Percentiles rank a stretch among this genome's conserved stretches.
These are phyloP conservation scores for Pseudochaenichthys georgianus DNA, from an alignment of 2,797 vertebrate species.

Conservation along the genomic window DNA sequence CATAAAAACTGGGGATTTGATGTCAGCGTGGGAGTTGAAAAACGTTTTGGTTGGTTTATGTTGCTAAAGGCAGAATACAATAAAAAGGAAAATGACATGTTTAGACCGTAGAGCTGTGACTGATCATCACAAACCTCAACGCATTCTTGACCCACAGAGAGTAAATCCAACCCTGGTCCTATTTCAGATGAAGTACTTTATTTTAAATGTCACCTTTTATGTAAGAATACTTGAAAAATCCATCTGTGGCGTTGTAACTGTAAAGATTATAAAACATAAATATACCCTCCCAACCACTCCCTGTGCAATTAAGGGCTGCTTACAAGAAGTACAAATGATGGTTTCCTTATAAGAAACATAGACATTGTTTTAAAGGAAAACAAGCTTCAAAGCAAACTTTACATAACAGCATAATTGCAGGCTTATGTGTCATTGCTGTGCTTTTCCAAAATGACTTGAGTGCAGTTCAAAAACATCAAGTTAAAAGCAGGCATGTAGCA, in stretches of 20 bases:
- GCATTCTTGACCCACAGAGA: not conserved
- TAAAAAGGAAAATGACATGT: not conserved
- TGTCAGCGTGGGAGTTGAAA: not conserved
- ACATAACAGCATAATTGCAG: conserved; percentile 42
- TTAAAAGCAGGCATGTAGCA: conserved; percentile 6
- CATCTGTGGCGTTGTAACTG: conserved; percentile 25
- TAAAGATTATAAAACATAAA: conserved; percentile 41
- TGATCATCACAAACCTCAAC: not conserved
- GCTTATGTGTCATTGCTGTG: conserved; percentile 21
- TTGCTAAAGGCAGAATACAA: not conserved
- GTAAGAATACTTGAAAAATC: conserved; percentile 15
- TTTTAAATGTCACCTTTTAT: not conserved
- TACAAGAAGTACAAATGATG: conserved; percentile 29
- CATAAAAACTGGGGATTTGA: not conserved
- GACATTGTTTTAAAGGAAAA: conserved; percentile 38
- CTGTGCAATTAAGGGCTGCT: conserved; percentile 30
- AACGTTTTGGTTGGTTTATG: not conserved
- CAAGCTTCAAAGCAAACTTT: conserved; percentile 45
- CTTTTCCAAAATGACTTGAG: conserved; percentile 14
- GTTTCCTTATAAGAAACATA: conserved; percentile 34
- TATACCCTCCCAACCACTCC: conserved; percentile 21
- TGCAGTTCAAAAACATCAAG: conserved; percentile 5
- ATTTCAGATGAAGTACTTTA: not conserved
- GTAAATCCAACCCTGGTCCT: not conserved
- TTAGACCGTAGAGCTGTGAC: not conserved